Percentiles rank a stretch among this genome's conserved stretches.
Conservation (phyloP, 1,140 invertebrate genomes). For the Bombus fervidus region DNA sequence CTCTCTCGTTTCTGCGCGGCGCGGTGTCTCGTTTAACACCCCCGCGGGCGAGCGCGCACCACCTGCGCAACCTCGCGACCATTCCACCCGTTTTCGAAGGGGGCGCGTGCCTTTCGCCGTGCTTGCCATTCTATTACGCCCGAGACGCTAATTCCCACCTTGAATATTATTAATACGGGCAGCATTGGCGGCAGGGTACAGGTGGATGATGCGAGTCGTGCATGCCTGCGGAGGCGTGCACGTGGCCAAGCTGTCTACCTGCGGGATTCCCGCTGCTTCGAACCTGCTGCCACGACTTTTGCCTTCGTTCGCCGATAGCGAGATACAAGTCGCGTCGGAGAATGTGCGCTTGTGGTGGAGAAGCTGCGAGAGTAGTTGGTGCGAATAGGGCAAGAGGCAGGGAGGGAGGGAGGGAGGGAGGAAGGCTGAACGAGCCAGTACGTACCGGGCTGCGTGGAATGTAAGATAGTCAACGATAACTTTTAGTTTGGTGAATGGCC, state of each 20-base stretch:
- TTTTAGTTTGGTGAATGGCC: background rate
- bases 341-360: too few species aligned
- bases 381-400: background rate
- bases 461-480: background rate
- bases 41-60: conserved; percentile 73
- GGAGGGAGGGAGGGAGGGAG: background rate
- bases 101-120: background rate
- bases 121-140: conserved; percentile 13
- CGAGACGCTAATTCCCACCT: conserved; percentile 59
- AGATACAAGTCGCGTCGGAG: background rate
- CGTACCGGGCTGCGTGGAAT: background rate
- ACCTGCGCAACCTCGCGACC: conserved; percentile 40
- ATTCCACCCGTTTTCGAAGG: conserved; percentile 4
- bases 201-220: conserved; percentile 19
- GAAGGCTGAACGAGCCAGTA: too few species aligned
- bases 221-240: conserved; percentile 12
- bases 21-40: conserved; percentile 78
- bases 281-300: background rate
- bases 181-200: conserved; percentile 34
- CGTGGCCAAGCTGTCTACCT: conserved; percentile 14
- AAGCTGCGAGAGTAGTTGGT: too few species aligned
- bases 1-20: conserved; percentile 64
- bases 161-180: conserved; percentile 71
- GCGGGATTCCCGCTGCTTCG: background rate
- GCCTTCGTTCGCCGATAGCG: background rate